These are phyloP conservation scores for Tipula vernalis DNA, from an alignment of 2,888 invertebrate genomes.

Conservation along the genomic window DNA sequence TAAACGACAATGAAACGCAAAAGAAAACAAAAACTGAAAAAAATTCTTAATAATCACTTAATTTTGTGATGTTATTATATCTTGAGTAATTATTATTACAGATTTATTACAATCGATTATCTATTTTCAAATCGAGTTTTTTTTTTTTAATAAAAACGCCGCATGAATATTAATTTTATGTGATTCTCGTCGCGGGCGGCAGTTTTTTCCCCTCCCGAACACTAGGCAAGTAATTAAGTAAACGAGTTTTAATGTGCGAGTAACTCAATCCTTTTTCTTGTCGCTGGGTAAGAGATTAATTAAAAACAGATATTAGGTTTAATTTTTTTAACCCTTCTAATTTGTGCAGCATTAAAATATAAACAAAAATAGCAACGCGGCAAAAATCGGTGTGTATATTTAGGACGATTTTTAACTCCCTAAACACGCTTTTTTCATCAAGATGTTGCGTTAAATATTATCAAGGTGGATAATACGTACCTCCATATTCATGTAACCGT, in stretches of 20 bases:
- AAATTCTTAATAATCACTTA: neutral
- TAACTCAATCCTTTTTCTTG: neutral
- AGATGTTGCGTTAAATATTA: neutral
- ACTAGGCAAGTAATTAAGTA: neutral
- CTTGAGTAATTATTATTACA: neutral
- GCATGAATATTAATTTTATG: neutral
- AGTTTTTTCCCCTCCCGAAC: neutral
- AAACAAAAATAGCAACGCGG: neutral
- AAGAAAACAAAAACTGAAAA: neutral
- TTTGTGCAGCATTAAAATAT: neutral
- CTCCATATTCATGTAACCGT: neutral
- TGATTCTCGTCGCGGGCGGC: neutral
- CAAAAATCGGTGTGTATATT: neutral
- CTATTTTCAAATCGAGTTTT: neutral
- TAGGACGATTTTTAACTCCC: neutral
- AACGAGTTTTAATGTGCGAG: neutral
- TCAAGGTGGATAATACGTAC: neutral
- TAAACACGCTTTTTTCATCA: neutral
- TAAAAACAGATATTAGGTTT: neutral
- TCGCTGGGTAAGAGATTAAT: neutral
- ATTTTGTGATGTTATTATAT: neutral
- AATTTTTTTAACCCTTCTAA: neutral
- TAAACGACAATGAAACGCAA: neutral
- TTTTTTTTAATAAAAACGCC: neutral
- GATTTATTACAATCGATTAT: neutral